Conservation (phyloP, 2,113 vertebrate genomes). For the Myrmophylax atrothorax region DNA sequence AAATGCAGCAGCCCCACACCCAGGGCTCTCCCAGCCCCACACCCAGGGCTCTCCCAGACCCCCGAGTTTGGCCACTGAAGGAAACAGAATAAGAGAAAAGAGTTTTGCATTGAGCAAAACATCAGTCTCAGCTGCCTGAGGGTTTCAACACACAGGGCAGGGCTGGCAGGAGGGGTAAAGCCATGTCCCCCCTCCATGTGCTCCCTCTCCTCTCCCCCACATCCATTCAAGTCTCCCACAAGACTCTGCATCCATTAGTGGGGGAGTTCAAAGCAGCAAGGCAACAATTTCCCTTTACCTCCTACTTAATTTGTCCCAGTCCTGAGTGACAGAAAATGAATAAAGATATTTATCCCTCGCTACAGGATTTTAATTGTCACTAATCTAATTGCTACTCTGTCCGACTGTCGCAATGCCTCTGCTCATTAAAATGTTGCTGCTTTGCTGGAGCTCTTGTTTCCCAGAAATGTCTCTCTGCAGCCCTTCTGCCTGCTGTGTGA, state of each 20-base stretch:
- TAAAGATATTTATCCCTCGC: conserved; percentile 68
- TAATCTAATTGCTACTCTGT: conserved; percentile 76
- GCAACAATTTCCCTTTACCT: conserved; percentile 43
- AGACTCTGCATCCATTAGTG: not conserved
- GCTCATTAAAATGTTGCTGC: conserved; percentile 68
- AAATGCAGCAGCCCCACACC: not conserved
- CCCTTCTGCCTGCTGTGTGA: not conserved
- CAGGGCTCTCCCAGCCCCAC: not conserved
- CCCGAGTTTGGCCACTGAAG: not conserved
- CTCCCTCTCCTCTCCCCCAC: not conserved
- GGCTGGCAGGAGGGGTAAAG: not conserved
- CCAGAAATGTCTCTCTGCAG: not conserved
- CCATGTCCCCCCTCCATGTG: fast-evolving
- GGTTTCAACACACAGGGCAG: not conserved
- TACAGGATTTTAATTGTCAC: conserved; percentile 75
- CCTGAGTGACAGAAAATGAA: conserved; percentile 58
- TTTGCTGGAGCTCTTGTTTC: conserved; percentile 13
- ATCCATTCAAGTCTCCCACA: not conserved
- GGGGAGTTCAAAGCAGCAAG: conserved; percentile 31
- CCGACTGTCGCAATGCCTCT: conserved; percentile 31
- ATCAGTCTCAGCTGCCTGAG: not conserved
- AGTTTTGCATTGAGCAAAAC: not conserved
- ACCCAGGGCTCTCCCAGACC: not conserved
- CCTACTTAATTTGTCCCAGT: conserved; percentile 47
- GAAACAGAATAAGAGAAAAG: not conserved